Evolutionary conservation across 2,113 vertebrate species (phyloP).

Genomic region (Petrocephalus zakoni): DNA sequence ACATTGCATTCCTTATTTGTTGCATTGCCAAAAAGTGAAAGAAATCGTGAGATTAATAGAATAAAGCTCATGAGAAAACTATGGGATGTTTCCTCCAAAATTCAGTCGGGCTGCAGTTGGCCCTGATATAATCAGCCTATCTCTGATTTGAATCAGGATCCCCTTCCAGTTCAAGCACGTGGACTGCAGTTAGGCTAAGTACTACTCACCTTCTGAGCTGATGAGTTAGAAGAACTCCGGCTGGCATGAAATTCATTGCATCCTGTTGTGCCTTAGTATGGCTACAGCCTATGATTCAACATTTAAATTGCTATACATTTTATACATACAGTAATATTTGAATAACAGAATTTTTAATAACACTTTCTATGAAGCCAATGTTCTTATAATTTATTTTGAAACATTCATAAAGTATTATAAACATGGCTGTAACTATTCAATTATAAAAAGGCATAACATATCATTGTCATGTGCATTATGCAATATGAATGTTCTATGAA

Average conservation of each 20-base stretch:
- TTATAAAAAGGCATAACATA: no score
- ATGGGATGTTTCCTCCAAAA: neutral
- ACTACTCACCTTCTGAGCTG: neutral
- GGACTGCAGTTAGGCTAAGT: neutral
- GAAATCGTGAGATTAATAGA: neutral
- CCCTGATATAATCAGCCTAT: neutral
- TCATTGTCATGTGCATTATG: no score
- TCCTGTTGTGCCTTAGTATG: neutral
- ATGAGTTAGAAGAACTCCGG: neutral
- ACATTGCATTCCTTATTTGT: neutral
- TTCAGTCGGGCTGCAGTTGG: neutral
- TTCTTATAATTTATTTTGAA: no score
- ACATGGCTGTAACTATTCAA: no score
- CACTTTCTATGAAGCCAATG: no score
- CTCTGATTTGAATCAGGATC: neutral
- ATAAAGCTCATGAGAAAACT: neutral
- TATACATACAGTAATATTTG: neutral
- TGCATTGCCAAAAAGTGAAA: neutral
- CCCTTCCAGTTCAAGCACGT: neutral
- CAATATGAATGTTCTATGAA: no score
- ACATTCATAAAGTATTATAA: no score
- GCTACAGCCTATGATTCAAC: neutral
- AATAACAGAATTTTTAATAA: neutral
- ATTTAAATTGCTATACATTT: neutral
- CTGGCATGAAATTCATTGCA: neutral